Base-by-base conservation (phyloP, 2,113 vertebrate species). In the Passer montanus region DNA sequence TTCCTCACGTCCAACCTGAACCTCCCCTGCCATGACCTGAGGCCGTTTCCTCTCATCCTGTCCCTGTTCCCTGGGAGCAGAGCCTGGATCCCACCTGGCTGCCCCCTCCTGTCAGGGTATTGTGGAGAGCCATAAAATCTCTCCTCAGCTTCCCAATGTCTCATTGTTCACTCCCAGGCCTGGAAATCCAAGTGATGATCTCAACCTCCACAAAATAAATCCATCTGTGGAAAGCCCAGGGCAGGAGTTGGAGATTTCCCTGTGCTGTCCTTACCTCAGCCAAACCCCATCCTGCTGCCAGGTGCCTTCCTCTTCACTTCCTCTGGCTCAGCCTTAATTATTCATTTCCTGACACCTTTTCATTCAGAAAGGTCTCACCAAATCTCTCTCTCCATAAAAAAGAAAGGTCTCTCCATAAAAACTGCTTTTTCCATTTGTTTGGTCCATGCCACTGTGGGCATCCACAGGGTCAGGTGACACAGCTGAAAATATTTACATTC, bases 41-140 rank as follows among this genome's bases (percentile, higher is more conserved):
- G 35, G 63, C 41, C 1, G 0, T 83, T 49, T 7, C 41, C 55
- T 63, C 49, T 23, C 13, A 0, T 19, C 55, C 39, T 27, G 24
- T 46, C 11, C 44, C 39, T 10, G 37, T n/a, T 30, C 62, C 23
- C 24, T 68, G 87, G 8, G 46, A 39, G 33, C 52, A 68, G 24
- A 82, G 9, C 87, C 46, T 6, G 16, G 30, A 23, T 14, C 39
- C 52, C 62, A 19, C 43, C 39, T 26, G 33, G 53, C 39, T 83
- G 21, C 4, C 6, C 21, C 1, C n/a, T 83, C 79, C 47, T 30
- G 7, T 6, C 70, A 83, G 46, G 53, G n/a, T 15, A 2, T 3
- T 35, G 20, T 10, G 31, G 2, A 31, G 70, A 55, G 70, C n/a
- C 10, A 9, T 4, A 5, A 63, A 27, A 0, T 16, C 47, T 35